Conservation (phyloP, 1,140 invertebrate genomes). For the Ips nitidus region DNA sequence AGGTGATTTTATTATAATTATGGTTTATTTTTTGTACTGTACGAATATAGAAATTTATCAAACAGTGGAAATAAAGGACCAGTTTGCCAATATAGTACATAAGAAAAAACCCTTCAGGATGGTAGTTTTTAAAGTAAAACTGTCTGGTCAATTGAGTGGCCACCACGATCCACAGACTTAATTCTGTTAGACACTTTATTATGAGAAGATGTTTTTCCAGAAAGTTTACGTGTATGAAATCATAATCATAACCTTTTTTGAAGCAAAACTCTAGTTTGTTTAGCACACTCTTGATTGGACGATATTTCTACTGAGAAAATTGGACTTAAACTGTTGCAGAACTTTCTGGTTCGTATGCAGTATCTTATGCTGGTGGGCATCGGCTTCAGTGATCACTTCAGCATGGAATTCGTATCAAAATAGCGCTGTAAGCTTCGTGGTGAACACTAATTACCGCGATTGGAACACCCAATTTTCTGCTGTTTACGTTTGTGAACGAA, state of each 20-base stretch:
- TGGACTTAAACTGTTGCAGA: conserved; percentile 44
- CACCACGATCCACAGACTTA: too few relatives aligned
- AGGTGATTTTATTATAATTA: conserved; percentile 39
- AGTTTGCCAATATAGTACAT: too few relatives aligned
- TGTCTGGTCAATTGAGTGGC: too few relatives aligned
- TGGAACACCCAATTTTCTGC: conserved; percentile 71
- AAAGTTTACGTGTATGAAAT: neutral
- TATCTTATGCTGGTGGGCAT: conserved; percentile 62
- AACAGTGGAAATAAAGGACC: too few relatives aligned
- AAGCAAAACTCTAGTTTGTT: neutral
- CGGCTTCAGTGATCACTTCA: conserved; percentile 59
- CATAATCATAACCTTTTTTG: neutral
- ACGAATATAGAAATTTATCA: too few relatives aligned
- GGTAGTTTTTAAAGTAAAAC: too few relatives aligned
- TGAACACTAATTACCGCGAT: conserved; percentile 68
- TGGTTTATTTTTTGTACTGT: too few relatives aligned
- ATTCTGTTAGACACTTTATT: neutral
- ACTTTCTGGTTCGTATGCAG: conserved; percentile 67
- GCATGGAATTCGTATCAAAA: conserved; percentile 61
- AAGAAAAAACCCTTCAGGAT: too few relatives aligned
- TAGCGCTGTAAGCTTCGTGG: conserved; percentile 68
- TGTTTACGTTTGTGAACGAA: conserved; percentile 64
- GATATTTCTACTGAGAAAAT: conserved; percentile 1
- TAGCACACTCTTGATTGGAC: neutral
- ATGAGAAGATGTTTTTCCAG: neutral